A percentile compares a stretch with the other conserved stretches of the same genome.
Evolutionary conservation across 2,888 invertebrate genomes (phyloP).

Genomic region (Amiota mariae): DNA sequence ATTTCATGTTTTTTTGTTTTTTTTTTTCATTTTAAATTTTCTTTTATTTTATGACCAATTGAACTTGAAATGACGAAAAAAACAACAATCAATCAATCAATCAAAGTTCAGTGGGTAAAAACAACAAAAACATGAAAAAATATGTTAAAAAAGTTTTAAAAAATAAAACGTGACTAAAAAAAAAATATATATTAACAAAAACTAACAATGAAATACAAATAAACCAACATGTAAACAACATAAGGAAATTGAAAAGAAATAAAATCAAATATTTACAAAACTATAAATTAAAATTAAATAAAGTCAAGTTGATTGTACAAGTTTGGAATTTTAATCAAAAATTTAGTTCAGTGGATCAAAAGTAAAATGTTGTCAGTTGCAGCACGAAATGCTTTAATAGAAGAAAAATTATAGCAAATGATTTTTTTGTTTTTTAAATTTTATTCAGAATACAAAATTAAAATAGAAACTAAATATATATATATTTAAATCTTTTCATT

Average conservation of each 20-base stretch:
- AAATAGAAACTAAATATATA: not conserved
- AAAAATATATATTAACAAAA: not conserved
- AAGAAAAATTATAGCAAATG: not conserved
- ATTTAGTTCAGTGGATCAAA: constrained; percentile 35
- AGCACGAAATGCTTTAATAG: constrained; percentile 11
- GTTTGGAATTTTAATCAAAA: constrained; percentile 49
- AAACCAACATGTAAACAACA: constrained; percentile 1
- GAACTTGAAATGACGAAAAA: constrained; percentile 18
- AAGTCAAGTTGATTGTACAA: constrained; percentile 51
- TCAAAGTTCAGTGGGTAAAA: constrained; percentile 8
- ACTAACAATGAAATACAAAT: not conserved
- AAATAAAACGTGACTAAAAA: not conserved
- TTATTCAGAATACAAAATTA: not conserved
- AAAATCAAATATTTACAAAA: not conserved
- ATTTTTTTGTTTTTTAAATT: no score
- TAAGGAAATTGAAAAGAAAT: constrained; percentile 38
- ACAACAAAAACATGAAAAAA: not conserved
- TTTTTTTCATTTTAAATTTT: not conserved
- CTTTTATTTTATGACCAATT: not conserved
- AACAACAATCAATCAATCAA: constrained; percentile 15
- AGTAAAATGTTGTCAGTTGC: constrained; percentile 24
- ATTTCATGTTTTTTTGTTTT: constrained; percentile 12
- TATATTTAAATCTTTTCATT: no score
- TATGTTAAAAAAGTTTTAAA: constrained; percentile 1
- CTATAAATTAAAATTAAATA: constrained; percentile 22